Conservation (phyloP, 35 echinoderm and acorn worm genomes). For the Apostichopus japonicus region DNA sequence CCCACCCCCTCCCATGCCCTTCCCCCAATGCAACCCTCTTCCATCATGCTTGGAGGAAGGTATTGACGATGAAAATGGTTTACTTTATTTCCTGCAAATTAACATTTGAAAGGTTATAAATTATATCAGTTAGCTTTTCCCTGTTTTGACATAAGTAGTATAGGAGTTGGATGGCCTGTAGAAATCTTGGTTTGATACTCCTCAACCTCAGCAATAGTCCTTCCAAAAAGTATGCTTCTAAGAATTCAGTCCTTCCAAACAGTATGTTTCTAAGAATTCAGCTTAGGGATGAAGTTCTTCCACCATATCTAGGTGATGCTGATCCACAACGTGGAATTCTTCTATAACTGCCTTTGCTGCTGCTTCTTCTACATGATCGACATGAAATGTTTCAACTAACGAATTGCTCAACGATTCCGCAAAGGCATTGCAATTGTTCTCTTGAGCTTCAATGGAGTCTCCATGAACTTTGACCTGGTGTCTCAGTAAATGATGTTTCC, state of each 20-base stretch:
- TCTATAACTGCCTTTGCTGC: background rate
- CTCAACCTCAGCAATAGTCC: too few relatives aligned
- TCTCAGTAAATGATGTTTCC: slow-evolving; percentile 78
- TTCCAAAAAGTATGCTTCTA: too few relatives aligned
- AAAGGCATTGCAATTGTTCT: background rate
- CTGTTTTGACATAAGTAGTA: too few relatives aligned
- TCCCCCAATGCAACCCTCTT: too few relatives aligned
- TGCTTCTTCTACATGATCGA: background rate
- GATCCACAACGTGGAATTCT: background rate
- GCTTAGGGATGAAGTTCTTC: background rate
- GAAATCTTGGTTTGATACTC: too few relatives aligned
- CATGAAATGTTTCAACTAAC: background rate
- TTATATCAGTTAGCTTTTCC: too few relatives aligned
- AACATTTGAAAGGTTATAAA: too few relatives aligned
- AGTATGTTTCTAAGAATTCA: background rate
- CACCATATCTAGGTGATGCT: background rate
- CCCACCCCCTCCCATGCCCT: too few relatives aligned
- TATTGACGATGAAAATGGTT: too few relatives aligned
- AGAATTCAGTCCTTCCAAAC: background rate
- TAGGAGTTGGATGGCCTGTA: too few relatives aligned
- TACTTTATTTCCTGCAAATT: too few relatives aligned
- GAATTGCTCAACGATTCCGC: background rate
- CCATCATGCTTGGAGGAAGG: too few relatives aligned
- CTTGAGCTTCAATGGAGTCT: slow-evolving; percentile 10
- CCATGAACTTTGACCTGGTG: slow-evolving; percentile 77